phyloP scores from a whole-genome alignment of 2,113 vertebrate genomes.

The Ptilorrhoa leucosticta region DNA sequence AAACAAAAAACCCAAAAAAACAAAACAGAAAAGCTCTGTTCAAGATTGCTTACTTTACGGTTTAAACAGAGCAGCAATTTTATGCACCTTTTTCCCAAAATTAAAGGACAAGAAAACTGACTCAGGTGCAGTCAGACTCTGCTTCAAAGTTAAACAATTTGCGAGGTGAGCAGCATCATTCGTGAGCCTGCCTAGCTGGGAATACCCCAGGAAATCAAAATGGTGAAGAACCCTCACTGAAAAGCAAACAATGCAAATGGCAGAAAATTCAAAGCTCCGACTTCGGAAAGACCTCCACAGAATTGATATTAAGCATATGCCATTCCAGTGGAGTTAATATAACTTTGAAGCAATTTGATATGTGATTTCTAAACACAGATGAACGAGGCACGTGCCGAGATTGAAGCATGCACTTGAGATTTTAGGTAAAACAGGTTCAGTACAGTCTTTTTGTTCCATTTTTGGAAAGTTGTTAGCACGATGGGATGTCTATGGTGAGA shows the following conservation, averaged over 20 bases:
- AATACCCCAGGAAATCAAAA: background rate
- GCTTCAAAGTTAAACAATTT: background rate
- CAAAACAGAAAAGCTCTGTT: background rate
- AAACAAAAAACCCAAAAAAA: background rate
- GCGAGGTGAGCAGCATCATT: background rate
- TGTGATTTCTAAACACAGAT: background rate
- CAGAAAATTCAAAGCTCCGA: background rate
- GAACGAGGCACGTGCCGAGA: accelerated
- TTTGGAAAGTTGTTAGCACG: background rate
- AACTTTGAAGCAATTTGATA: background rate
- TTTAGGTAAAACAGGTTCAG: background rate
- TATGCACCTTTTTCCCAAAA: background rate
- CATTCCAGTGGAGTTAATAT: accelerated
- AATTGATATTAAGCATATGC: background rate
- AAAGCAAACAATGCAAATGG: background rate
- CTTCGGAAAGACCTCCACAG: background rate
- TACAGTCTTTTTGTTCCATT: background rate
- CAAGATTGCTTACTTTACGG: background rate
- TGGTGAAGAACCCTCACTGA: background rate
- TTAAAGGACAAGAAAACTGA: background rate
- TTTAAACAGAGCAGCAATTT: background rate
- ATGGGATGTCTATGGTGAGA: background rate
- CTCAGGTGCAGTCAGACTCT: background rate
- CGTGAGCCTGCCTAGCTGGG: background rate
- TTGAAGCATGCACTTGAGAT: background rate